Conservation (phyloP, 53 echinoderm and acorn worm species). For the Temnopleurus reevesii region DNA sequence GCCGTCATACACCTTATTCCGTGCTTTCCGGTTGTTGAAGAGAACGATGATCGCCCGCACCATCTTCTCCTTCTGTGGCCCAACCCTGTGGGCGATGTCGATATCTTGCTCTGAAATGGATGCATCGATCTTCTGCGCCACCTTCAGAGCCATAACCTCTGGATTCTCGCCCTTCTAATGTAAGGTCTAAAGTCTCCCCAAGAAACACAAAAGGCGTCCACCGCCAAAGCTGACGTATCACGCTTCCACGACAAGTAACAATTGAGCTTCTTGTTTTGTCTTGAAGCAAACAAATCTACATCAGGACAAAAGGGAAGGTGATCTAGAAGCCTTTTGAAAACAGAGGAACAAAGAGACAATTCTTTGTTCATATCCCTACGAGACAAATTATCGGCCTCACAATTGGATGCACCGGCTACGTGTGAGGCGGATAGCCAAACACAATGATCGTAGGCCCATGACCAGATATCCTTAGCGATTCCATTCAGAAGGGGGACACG, state of each 20-base stretch:
- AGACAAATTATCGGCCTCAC: conserved; percentile 43
- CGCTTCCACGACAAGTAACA: conserved; percentile 29
- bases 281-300: conserved; percentile 58
- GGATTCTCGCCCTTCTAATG: too few species aligned
- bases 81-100: too few species aligned
- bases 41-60: too few species aligned
- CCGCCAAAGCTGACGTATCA: not conserved
- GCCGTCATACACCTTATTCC: too few species aligned
- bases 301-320: conserved; percentile 48
- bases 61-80: too few species aligned
- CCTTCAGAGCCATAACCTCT: too few species aligned
- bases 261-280: conserved; percentile 28
- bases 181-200: conserved; percentile 2
- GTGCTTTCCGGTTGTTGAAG: too few species aligned
- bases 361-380: conserved; percentile 57
- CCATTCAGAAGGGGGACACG: not conserved
- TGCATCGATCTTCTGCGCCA: too few species aligned
- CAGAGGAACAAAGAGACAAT: conserved; percentile 19
- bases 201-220: conserved; percentile 47
- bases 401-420: conserved; percentile 27
- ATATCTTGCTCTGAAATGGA: too few species aligned
- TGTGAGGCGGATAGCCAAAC: conserved; percentile 42
- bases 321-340: conserved; percentile 44
- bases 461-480: conserved; percentile 7
- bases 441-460: conserved; percentile 10